phyloP scores from a whole-genome alignment of 2,888 invertebrate species.

The Rhamphomyia laevipes region DNA sequence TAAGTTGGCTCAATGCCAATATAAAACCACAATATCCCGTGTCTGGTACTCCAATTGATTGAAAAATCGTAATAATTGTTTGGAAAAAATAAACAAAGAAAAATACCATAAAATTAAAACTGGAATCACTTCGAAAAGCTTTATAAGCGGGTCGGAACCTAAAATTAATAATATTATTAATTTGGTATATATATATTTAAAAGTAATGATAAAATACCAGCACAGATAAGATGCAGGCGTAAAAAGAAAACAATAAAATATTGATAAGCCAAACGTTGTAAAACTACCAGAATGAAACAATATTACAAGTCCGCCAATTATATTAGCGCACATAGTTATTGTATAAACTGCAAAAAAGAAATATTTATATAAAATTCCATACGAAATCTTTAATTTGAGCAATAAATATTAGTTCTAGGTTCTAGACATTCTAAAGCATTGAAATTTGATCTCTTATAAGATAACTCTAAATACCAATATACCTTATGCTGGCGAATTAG shows the following conservation, averaged over 20 bases:
- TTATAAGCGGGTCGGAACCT: slow-evolving; percentile 94
- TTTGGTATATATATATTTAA: too few species aligned
- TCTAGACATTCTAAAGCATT: too few species aligned
- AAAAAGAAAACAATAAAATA: slow-evolving; percentile 80
- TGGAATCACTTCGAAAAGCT: slow-evolving; percentile 97
- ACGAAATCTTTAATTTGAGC: background rate
- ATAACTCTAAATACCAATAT: too few species aligned
- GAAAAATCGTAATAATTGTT: slow-evolving; percentile 76
- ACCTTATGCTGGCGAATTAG: too few species aligned
- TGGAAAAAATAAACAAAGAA: slow-evolving; percentile 98
- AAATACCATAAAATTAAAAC: slow-evolving; percentile 99
- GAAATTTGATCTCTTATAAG: too few species aligned
- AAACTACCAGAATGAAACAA: slow-evolving; percentile 50
- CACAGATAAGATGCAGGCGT: slow-evolving; percentile 96
- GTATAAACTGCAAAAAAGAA: slow-evolving; percentile 66
- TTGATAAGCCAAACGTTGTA: slow-evolving; percentile 72
- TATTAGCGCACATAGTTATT: slow-evolving; percentile 70
- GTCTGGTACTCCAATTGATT: slow-evolving; percentile 73
- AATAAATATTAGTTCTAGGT: too few species aligned
- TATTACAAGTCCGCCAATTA: slow-evolving; percentile 72
- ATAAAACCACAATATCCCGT: slow-evolving; percentile 82
- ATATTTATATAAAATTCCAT: background rate
- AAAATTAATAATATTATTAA: background rate
- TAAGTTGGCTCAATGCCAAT: slow-evolving; percentile 55
- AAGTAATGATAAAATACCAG: slow-evolving; percentile 49